Evolutionary conservation across 37 sponge, comb jelly and placozoan species (phyloP).

Genomic region (Mnemiopsis leidyi): DNA sequence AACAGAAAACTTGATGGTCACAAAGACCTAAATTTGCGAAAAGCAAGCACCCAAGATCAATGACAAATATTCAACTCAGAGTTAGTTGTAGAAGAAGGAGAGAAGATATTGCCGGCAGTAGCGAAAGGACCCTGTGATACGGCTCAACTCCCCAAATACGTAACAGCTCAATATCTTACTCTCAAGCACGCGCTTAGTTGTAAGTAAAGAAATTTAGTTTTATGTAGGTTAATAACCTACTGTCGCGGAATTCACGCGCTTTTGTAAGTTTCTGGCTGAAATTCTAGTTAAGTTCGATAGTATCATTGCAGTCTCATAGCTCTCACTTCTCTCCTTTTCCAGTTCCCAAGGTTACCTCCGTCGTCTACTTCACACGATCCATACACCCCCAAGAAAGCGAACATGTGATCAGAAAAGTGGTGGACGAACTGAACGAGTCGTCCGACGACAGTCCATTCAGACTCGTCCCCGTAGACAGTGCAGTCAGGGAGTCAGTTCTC

Average conservation of each 20-base stretch:
- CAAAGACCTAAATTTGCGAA: too few species aligned
- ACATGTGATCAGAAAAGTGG: neutral
- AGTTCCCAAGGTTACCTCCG: conserved; percentile 27
- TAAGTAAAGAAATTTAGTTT: neutral
- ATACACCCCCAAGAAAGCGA: conserved; percentile 39
- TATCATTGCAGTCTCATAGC: too few species aligned
- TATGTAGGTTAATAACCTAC: neutral
- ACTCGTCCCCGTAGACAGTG: conserved; percentile 2
- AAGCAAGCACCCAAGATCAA: too few species aligned
- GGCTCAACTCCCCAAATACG: neutral
- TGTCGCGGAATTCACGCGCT: too few species aligned
- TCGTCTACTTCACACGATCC: conserved; percentile 27
- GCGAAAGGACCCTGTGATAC: conserved; percentile 43
- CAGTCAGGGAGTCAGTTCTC: neutral
- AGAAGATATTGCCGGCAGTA: conserved; percentile 5
- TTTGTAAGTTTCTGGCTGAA: too few species aligned
- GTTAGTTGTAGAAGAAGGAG: conserved; percentile 41
- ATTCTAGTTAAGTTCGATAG: too few species aligned
- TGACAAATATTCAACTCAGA: too few species aligned
- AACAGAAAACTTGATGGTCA: too few species aligned
- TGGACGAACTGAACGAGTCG: neutral
- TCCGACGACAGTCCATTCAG: conserved; percentile 10
- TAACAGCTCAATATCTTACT: conserved; percentile 32
- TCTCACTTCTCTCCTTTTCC: neutral
- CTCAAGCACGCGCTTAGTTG: conserved; percentile 25